Evolutionary conservation across 2,888 invertebrate genomes (phyloP).

Genomic region (Prosopocoilus inquinatus): DNA sequence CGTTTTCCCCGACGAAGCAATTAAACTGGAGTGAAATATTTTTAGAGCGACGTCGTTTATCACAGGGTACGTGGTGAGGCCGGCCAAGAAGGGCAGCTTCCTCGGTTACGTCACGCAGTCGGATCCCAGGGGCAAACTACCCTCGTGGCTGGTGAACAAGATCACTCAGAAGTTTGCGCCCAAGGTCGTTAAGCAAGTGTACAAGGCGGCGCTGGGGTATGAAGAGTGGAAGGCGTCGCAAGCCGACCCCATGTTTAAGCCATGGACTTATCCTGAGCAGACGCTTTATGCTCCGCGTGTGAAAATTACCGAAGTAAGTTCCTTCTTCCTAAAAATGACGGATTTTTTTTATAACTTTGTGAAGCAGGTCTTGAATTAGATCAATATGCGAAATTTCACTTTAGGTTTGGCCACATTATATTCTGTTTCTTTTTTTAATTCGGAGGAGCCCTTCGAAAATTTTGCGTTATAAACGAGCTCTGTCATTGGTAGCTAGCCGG

Average conservation of each 20-base stretch:
- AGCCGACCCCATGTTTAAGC: constrained; percentile 73
- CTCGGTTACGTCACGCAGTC: constrained; percentile 87
- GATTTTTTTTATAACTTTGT: too few relatives aligned
- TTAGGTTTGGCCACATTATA: too few relatives aligned
- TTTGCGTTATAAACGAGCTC: too few relatives aligned
- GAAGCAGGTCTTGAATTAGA: too few relatives aligned
- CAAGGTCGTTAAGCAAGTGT: constrained; percentile 77
- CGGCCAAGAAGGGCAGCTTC: constrained; percentile 65
- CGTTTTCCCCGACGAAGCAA: too few relatives aligned
- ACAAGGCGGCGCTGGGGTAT: constrained; percentile 80
- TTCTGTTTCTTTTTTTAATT: too few relatives aligned
- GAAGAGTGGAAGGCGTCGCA: constrained; percentile 76
- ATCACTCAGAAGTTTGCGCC: constrained; percentile 85
- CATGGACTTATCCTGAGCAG: constrained; percentile 88
- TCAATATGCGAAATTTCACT: too few relatives aligned
- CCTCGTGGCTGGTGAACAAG: constrained; percentile 87
- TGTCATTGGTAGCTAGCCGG: too few relatives aligned
- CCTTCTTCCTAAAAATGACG: background rate
- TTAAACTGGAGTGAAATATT: constrained; percentile 14
- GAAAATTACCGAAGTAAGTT: constrained; percentile 66
- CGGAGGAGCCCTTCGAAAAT: too few relatives aligned
- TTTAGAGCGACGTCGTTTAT: constrained; percentile 61
- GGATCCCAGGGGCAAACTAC: constrained; percentile 84
- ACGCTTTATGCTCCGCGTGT: constrained; percentile 67
- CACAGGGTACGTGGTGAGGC: constrained; percentile 68